phyloP scores from a whole-genome alignment of 2,888 invertebrate species.

The Rhingia campestris region DNA sequence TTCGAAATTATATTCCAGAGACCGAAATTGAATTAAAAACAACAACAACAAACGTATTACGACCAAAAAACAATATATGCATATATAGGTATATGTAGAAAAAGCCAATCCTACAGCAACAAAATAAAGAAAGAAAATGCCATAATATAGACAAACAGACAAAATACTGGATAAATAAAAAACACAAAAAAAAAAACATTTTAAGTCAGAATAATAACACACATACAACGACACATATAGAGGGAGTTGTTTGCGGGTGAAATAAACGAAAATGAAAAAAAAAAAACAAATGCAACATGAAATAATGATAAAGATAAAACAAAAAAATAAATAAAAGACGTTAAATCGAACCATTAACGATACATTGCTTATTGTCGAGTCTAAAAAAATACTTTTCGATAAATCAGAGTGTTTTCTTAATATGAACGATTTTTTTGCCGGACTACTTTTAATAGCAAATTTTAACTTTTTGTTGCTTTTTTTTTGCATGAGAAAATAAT shows the following conservation, averaged over 20 bases:
- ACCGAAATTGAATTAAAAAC: slow-evolving; percentile 74
- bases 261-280: slow-evolving; percentile 60
- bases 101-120: slow-evolving; percentile 62
- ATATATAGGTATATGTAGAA: slow-evolving; percentile 41
- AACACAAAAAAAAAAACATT: slow-evolving; percentile 24
- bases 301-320: slow-evolving; percentile 65
- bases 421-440: slow-evolving; percentile 20
- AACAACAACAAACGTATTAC: slow-evolving; percentile 54
- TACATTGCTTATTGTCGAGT: slow-evolving; percentile 32
- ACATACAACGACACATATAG: slow-evolving; percentile 37
- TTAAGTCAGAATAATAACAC: slow-evolving; percentile 46
- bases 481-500: slow-evolving; percentile 20
- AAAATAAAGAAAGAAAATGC: slow-evolving; percentile 69
- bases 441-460: slow-evolving; percentile 25
- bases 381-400: slow-evolving; percentile 32
- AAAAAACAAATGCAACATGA: slow-evolving; percentile 44
- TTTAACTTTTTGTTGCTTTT: too few species aligned
- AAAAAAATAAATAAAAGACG: slow-evolving; percentile 42
- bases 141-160: slow-evolving; percentile 45
- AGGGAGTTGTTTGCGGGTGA: slow-evolving; percentile 43
- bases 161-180: slow-evolving; percentile 53
- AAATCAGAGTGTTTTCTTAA: slow-evolving; percentile 58
- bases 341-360: slow-evolving; percentile 59
- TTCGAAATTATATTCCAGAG: slow-evolving; percentile 71
- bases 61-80: slow-evolving; percentile 33